A percentile compares a stretch with the other conserved stretches of the same genome.
These are phyloP conservation scores for Sebastes variabilis DNA, from an alignment of 2,797 vertebrate species.

Conservation along the genomic window DNA sequence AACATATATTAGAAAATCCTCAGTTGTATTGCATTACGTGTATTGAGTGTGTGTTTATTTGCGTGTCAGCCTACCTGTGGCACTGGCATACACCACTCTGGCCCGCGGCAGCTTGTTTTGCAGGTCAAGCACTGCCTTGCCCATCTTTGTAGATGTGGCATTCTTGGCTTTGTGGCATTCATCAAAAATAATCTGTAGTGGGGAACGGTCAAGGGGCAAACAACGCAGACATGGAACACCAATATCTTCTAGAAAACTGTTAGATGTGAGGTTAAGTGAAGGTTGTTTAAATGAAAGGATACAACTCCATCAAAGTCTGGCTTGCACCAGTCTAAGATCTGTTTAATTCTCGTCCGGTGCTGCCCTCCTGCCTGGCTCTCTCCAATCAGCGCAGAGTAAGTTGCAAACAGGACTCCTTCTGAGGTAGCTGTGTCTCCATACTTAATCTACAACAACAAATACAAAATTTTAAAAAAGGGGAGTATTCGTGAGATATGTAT, in stretches of 20 bases:
- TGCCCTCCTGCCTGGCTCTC: slow-evolving; percentile 98
- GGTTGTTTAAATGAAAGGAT: slow-evolving; percentile 82
- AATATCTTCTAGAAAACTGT: background rate
- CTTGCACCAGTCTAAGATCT: slow-evolving; percentile 97
- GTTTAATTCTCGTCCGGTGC: slow-evolving; percentile 93
- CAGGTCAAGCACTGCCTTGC: slow-evolving; percentile 96
- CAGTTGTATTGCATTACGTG: background rate
- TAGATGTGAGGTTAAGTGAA: no score
- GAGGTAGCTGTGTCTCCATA: slow-evolving; percentile 99
- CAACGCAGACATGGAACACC: background rate
- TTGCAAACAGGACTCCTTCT: slow-evolving; percentile 98
- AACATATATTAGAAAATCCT: background rate
- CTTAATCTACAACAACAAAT: slow-evolving; percentile 87
- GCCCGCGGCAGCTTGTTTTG: slow-evolving; percentile 95
- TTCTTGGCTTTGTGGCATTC: slow-evolving; percentile 99
- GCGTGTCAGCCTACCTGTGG: slow-evolving; percentile 86
- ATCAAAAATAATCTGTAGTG: slow-evolving; percentile 93
- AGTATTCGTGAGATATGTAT: background rate
- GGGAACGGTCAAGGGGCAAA: slow-evolving; percentile 77
- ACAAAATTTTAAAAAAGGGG: background rate
- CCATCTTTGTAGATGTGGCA: slow-evolving; percentile 97
- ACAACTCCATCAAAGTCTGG: slow-evolving; percentile 95
- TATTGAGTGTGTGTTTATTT: background rate
- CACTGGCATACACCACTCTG: slow-evolving; percentile 97
- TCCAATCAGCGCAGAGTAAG: slow-evolving; percentile 96